Conservation (phyloP, 2,797 vertebrate genomes). For the Ctenopoma kingsleyae region DNA sequence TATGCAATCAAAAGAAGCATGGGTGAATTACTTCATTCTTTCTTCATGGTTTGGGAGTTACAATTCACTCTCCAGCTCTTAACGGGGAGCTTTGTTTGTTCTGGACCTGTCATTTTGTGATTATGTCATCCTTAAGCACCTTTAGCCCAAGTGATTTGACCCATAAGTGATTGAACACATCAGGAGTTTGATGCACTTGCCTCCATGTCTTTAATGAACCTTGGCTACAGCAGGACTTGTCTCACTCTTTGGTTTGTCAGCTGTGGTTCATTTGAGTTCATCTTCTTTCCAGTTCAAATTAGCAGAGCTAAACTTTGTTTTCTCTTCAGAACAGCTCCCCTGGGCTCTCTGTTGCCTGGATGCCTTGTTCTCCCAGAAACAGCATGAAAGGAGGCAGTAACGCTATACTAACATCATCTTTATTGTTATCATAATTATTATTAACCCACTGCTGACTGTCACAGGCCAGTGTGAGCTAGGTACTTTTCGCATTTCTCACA, state of each 20-base stretch:
- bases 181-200: slow-evolving; percentile 45
- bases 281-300: slow-evolving; percentile 60
- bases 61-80: slow-evolving; percentile 31
- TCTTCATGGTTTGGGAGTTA: slow-evolving; percentile 30
- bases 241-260: slow-evolving; percentile 47
- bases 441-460: slow-evolving; percentile 30
- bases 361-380: slow-evolving; percentile 51
- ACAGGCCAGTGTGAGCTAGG: slow-evolving; percentile 2
- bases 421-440: slow-evolving; percentile 17
- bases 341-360: slow-evolving; percentile 53
- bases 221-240: slow-evolving; percentile 11
- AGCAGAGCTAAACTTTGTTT: slow-evolving; percentile 66
- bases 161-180: slow-evolving; percentile 37
- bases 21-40: slow-evolving; percentile 45
- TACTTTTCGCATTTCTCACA: slow-evolving; percentile 33
- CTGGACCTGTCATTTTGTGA: slow-evolving; percentile 55
- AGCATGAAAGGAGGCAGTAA: slow-evolving; percentile 33
- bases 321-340: slow-evolving; percentile 62
- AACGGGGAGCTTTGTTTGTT: slow-evolving; percentile 48
- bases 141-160: slow-evolving; percentile 41
- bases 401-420: slow-evolving; percentile 50
- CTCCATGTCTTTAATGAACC: slow-evolving; percentile 38
- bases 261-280: slow-evolving; percentile 64
- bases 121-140: slow-evolving; percentile 58
- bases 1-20: slow-evolving; percentile 45